Evolutionary conservation across 2,113 vertebrate species (phyloP).

Genomic region (Myrmecobius fasciatus): DNA sequence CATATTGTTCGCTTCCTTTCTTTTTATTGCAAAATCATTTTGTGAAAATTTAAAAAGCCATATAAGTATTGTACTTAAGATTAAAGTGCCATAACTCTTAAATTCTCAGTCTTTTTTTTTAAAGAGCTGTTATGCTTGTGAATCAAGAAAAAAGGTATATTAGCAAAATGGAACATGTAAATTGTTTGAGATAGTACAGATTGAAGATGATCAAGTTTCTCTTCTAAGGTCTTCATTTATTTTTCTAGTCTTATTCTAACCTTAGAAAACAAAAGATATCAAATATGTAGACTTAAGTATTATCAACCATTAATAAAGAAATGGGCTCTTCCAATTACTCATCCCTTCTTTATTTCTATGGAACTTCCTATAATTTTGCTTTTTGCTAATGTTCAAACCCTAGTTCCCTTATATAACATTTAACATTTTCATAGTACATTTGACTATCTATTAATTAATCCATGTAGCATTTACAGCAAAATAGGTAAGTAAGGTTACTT

Average conservation of each 20-base stretch:
- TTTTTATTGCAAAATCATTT: constrained; percentile 6
- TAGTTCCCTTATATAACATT: background rate
- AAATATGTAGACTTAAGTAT: background rate
- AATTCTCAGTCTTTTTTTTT: constrained; percentile 5
- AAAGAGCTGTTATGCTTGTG: background rate
- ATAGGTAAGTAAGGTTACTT: background rate
- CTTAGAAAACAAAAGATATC: background rate
- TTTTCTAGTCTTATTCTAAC: background rate
- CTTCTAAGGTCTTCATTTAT: background rate
- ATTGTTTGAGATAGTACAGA: background rate
- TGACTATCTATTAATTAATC: constrained; percentile 25
- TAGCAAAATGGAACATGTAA: background rate
- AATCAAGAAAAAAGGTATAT: background rate
- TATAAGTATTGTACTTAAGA: background rate
- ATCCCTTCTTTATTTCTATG: background rate
- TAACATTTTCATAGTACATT: background rate
- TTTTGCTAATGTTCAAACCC: constrained; percentile 12
- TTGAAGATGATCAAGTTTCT: background rate
- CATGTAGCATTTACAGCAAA: background rate
- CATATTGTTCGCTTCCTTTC: background rate
- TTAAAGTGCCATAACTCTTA: background rate
- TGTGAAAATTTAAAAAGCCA: background rate
- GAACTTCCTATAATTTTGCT: background rate
- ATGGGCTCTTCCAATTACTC: background rate
- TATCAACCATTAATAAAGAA: constrained; percentile 19